Evolutionary conservation across 2,888 invertebrate genomes (phyloP).

Genomic region (Hydropsyche betteni): DNA sequence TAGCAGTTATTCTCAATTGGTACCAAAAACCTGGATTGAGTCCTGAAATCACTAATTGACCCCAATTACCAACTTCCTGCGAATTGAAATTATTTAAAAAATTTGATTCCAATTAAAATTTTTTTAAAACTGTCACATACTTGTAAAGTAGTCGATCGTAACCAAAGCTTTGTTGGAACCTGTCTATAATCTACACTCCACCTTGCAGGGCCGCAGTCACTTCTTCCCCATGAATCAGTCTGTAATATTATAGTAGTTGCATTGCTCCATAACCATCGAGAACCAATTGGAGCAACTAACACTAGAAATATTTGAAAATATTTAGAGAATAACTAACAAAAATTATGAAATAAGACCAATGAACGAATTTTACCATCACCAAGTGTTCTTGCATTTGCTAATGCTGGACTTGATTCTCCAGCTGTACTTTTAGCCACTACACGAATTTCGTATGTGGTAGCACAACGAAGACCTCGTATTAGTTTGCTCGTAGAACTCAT

Average conservation of each 20-base stretch:
- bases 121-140: conserved; percentile 5
- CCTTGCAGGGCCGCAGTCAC: conserved; percentile 81
- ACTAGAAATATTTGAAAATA: conserved; percentile 56
- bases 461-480: conserved; percentile 74
- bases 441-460: conserved; percentile 75
- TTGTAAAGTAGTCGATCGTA: conserved; percentile 53
- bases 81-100: conserved; percentile 26
- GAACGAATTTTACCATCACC: conserved; percentile 67
- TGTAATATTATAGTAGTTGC: conserved; percentile 80
- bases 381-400: conserved; percentile 73
- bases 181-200: conserved; percentile 80
- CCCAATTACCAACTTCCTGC: conserved; percentile 56
- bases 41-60: conserved; percentile 62
- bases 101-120: not conserved
- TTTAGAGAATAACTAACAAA: not conserved
- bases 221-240: conserved; percentile 83
- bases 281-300: conserved; percentile 73
- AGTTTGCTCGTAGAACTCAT: conserved; percentile 36
- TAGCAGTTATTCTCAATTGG: conserved; percentile 66
- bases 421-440: conserved; percentile 76
- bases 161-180: conserved; percentile 62
- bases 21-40: conserved; percentile 68
- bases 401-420: conserved; percentile 74
- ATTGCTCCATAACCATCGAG: conserved; percentile 82
- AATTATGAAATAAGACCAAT: not conserved